phyloP scores from a whole-genome alignment of 1,140 invertebrate species.

The Bombus vancouverensis region DNA sequence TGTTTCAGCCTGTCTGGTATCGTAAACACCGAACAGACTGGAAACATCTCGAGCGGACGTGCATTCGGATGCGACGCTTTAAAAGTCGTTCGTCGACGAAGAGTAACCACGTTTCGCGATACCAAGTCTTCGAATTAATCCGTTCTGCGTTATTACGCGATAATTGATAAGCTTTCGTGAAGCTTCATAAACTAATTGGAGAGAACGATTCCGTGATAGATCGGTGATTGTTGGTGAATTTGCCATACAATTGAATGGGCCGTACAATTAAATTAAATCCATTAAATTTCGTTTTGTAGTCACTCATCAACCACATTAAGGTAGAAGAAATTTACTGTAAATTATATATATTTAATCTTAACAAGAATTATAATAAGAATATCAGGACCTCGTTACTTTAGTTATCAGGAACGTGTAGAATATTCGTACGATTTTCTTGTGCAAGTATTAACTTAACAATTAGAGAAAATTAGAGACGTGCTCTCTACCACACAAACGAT shows the following conservation, averaged over 20 bases:
- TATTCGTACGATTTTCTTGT: background rate
- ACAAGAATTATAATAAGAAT: background rate
- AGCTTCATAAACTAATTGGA: background rate
- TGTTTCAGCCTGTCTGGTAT: conserved; percentile 11
- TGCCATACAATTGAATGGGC: background rate
- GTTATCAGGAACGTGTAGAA: too few relatives aligned
- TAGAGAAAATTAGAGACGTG: background rate
- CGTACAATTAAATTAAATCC: background rate
- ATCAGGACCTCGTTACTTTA: too few relatives aligned
- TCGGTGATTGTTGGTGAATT: background rate
- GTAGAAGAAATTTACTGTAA: too few relatives aligned
- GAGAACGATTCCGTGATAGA: background rate
- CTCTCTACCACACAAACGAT: background rate
- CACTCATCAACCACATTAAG: too few relatives aligned
- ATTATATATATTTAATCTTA: too few relatives aligned
- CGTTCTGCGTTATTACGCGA: background rate
- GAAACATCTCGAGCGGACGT: background rate
- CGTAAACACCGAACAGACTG: background rate
- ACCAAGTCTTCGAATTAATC: background rate
- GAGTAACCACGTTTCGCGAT: too few relatives aligned
- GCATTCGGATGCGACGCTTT: background rate
- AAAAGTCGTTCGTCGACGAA: background rate
- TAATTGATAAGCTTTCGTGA: background rate
- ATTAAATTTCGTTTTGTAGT: background rate
- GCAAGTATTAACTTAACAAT: background rate